Evolutionary conservation across 2,113 vertebrate genomes (phyloP), one percentile per base, ranked within the genome.

Genomic region (Pitta sordida): DNA sequence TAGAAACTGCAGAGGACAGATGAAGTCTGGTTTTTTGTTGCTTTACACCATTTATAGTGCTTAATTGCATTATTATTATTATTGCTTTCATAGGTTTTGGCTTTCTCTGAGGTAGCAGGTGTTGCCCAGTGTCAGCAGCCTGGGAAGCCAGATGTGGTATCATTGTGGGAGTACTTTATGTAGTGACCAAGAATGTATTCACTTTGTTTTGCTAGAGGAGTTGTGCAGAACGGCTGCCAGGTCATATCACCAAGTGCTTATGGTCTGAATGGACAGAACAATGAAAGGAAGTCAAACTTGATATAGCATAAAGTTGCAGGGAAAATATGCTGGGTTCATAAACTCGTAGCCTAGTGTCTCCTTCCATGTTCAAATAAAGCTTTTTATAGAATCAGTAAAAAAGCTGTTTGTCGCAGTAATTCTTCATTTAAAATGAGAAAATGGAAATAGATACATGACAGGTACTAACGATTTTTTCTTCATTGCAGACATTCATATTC

Each of bases 161-260:
- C 1, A 0, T 39, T 23, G 21, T 51, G 29, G 32, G 32, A 77
- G 30, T 23, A 10, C 68, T 69, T 74, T 15, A 18, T 0, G 10
- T 67, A 68, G 15, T 67, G 56, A 59, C 55, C 12, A 4, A 69
- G 22, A 65, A 65, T 5, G 14, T 0, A 1, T 62, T 83, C 0
- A 1, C 55, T 74, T 80, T 34, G 46, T 69, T 83, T 70, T 74
- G 59, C 71, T 69, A 23, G 63, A 69, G 55, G 34, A 17, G 3
- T 48, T 69, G 46, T 1, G 0, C 44, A 32, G 63, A 76, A 48
- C 2, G 2, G 34, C 18, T 46, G 17, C 14, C 44, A 58, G n/a
- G 37, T 73, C 32, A 34, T 68, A 44, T 69, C 64, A 65, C 32
- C 23, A 49, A 80, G 32, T 7, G 0, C 6, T 68, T 55, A 8